Evolutionary conservation across 2,113 vertebrate species (phyloP).

Genomic region (Hippoglossus stenolepis): DNA sequence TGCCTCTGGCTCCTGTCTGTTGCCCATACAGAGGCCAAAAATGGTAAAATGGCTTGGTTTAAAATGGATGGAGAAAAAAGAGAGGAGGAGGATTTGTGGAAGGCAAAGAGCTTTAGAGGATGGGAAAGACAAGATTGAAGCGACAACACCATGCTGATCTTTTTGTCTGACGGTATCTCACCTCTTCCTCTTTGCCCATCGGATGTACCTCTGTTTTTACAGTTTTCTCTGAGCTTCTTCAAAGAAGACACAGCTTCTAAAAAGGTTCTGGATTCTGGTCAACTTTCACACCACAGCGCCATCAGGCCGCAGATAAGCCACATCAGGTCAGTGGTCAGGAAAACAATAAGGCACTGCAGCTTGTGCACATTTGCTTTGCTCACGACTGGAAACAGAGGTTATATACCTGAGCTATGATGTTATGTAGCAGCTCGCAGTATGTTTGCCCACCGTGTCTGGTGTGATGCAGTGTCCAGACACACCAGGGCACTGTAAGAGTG

Average conservation of each 20-base stretch:
- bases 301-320: background rate
- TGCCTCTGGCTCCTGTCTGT: too few species aligned
- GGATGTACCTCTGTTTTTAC: background rate
- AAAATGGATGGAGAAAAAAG: too few species aligned
- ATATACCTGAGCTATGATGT: slow-evolving; percentile 29
- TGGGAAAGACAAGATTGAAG: too few species aligned
- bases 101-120: too few species aligned
- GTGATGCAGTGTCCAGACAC: slow-evolving; percentile 22
- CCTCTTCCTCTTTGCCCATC: slow-evolving; percentile 1
- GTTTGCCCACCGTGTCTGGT: background rate
- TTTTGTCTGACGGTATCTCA: too few species aligned
- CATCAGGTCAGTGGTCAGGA: background rate
- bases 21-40: too few species aligned
- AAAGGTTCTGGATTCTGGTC: slow-evolving; percentile 17
- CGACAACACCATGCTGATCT: too few species aligned
- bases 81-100: too few species aligned
- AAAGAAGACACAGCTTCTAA: slow-evolving; percentile 11
- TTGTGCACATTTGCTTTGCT: background rate
- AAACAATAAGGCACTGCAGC: background rate
- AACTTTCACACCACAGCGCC: slow-evolving; percentile 18
- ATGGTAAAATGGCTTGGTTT: too few species aligned
- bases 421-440: slow-evolving; percentile 6
- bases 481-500: slow-evolving; percentile 23
- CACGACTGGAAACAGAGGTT: background rate
- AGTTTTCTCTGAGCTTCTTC: slow-evolving; percentile 10